Evolutionary conservation across 2,888 invertebrate genomes (phyloP).

Genomic region (Noctua pronuba): DNA sequence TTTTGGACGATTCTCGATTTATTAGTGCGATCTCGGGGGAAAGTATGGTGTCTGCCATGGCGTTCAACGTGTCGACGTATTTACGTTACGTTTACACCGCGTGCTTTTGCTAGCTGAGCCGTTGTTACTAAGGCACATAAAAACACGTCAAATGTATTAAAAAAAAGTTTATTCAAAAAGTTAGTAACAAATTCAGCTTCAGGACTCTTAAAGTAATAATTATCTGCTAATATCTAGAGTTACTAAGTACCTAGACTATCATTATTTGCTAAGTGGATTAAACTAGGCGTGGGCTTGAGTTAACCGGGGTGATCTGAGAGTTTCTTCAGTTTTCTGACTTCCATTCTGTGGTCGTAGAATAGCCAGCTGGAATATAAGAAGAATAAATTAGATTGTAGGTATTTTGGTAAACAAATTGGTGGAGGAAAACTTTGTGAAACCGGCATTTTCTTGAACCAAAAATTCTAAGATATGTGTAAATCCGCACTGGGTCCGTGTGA

Average conservation of each 20-base stretch:
- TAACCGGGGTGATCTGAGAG: slow-evolving; percentile 13
- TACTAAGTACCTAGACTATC: slow-evolving; percentile 5
- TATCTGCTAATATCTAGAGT: slow-evolving; percentile 21
- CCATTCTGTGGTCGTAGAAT: slow-evolving; percentile 74
- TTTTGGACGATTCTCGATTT: too few relatives aligned
- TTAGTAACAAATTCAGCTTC: slow-evolving; percentile 18
- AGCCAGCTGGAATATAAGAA: slow-evolving; percentile 72
- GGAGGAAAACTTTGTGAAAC: neutral
- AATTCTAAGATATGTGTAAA: neutral
- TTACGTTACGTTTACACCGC: too few relatives aligned
- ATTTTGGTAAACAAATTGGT: neutral
- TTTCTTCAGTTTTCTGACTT: slow-evolving; percentile 51
- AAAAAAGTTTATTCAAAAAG: slow-evolving; percentile 20
- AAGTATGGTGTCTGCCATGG: too few relatives aligned
- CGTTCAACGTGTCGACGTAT: too few relatives aligned
- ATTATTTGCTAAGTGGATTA: slow-evolving; percentile 15
- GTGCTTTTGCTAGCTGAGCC: too few relatives aligned
- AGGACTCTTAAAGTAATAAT: slow-evolving; percentile 20
- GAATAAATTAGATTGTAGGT: neutral
- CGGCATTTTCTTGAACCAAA: neutral
- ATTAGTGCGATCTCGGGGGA: too few relatives aligned
- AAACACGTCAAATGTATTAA: neutral
- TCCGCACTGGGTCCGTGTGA: neutral
- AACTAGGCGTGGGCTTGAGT: neutral
- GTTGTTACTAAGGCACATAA: neutral